Percentiles rank a stretch among this genome's conserved stretches.
Conservation (phyloP, 2,113 vertebrate species). For the Leucopsar rothschildi region DNA sequence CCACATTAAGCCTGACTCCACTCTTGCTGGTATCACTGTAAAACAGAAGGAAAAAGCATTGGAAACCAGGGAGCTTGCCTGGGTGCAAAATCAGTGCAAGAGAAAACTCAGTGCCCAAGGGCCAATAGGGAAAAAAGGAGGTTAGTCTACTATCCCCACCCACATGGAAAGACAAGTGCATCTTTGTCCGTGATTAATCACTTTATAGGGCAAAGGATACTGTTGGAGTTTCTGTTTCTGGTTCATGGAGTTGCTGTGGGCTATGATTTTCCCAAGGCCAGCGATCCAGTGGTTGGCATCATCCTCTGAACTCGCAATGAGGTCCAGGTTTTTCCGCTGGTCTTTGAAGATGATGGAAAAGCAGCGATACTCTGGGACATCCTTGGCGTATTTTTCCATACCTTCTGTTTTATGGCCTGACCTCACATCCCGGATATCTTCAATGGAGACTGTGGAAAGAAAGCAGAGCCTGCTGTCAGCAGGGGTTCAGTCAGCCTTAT, state of each 20-base stretch:
- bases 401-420: conserved; percentile 89
- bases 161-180: conserved; percentile 24
- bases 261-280: conserved; percentile 84
- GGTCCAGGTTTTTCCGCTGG: conserved; percentile 84
- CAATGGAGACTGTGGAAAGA: conserved; percentile 82
- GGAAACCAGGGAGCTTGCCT: background rate
- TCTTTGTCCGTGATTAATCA: background rate
- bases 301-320: conserved; percentile 72
- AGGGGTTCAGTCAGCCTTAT: background rate
- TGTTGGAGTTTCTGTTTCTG: conserved; percentile 86
- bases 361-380: conserved; percentile 78
- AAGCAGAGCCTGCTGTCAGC: conserved; percentile 44
- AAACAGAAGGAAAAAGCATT: background rate
- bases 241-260: conserved; percentile 79
- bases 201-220: conserved; percentile 83
- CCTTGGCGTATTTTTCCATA: conserved; percentile 82
- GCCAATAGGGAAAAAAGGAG: background rate
- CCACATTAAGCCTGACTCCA: background rate
- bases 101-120: background rate
- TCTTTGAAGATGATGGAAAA: conserved; percentile 95
- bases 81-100: background rate
- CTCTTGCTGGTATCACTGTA: background rate
- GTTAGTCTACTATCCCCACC: background rate
- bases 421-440: conserved; percentile 91
- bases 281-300: conserved; percentile 83